These are phyloP conservation scores for Chymomyza amoena DNA, from an alignment of 2,888 invertebrate species.

Conservation along the genomic window DNA sequence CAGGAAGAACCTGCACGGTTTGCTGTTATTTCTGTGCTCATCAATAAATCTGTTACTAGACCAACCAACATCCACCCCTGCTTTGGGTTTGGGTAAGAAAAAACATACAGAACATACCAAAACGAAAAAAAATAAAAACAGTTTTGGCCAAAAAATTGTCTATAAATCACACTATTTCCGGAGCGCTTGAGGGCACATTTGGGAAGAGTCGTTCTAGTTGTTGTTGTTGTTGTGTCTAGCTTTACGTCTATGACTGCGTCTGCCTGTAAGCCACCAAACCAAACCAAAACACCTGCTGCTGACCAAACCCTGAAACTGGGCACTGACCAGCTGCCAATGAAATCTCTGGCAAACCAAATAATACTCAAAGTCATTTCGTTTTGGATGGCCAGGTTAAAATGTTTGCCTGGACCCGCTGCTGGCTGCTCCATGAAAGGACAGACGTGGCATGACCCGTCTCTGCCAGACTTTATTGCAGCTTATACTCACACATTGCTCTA, in stretches of 20 bases:
- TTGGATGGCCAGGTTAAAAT: conserved; percentile 31
- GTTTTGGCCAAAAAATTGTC: conserved; percentile 32
- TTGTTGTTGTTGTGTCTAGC: conserved; percentile 19
- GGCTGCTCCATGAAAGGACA: neutral
- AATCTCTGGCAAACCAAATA: conserved; percentile 64
- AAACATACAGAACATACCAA: neutral
- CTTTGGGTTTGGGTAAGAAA: conserved; percentile 33
- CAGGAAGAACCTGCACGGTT: neutral
- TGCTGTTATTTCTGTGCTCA: conserved; percentile 42
- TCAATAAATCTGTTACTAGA: conserved; percentile 62
- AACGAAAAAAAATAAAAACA: neutral
- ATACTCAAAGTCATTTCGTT: conserved; percentile 66
- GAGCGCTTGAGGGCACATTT: conserved; percentile 6
- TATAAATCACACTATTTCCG: conserved; percentile 68
- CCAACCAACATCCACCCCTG: conserved; percentile 16
- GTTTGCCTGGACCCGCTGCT: conserved; percentile 8
- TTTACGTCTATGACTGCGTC: conserved; percentile 7
- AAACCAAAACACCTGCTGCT: conserved; percentile 62
- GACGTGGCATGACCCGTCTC: neutral
- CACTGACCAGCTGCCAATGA: conserved; percentile 64
- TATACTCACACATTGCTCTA: conserved; percentile 1
- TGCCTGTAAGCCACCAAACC: conserved; percentile 9
- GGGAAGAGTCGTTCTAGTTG: conserved; percentile 45
- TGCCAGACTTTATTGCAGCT: conserved; percentile 28
- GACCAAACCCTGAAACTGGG: neutral